These are phyloP conservation scores for Ecliptopera silaceata DNA, from an alignment of 2,888 invertebrate genomes.

Conservation along the genomic window DNA sequence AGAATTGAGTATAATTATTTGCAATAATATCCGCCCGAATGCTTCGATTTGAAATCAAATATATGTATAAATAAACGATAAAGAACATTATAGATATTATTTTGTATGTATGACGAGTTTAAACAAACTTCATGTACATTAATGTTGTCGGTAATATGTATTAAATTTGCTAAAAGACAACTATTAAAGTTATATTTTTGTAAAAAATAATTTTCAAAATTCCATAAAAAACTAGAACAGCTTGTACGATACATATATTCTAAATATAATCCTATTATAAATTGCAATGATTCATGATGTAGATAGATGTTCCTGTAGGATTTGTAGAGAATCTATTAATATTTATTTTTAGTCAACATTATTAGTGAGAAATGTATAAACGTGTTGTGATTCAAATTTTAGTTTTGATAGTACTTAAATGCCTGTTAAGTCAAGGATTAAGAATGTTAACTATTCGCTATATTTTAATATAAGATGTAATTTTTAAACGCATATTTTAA, in stretches of 20 bases:
- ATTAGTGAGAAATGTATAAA: neutral
- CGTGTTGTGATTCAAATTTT: conserved; percentile 8
- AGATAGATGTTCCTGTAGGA: conserved; percentile 18
- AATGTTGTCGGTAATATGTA: conserved; percentile 12
- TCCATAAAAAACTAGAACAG: conserved; percentile 17
- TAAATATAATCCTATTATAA: conserved; percentile 8
- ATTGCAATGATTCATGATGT: neutral
- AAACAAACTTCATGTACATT: neutral
- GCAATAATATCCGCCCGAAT: conserved; percentile 13
- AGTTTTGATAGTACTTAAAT: neutral
- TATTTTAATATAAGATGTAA: conserved; percentile 1
- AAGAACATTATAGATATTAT: neutral
- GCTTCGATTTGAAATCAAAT: conserved; percentile 4
- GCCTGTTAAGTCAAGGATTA: conserved; percentile 12
- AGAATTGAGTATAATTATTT: neutral
- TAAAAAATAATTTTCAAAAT: conserved; percentile 7
- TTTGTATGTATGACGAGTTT: too few species aligned
- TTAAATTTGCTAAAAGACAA: neutral
- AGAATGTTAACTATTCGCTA: conserved; percentile 2
- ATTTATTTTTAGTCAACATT: conserved; percentile 13
- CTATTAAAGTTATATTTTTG: conserved; percentile 20
- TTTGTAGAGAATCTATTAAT: neutral
- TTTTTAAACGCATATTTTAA: neutral
- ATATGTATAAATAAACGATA: neutral
- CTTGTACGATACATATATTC: conserved; percentile 4